Evolutionary conservation across 2,113 vertebrate species (phyloP).

Genomic region (Mesocricetus auratus): DNA sequence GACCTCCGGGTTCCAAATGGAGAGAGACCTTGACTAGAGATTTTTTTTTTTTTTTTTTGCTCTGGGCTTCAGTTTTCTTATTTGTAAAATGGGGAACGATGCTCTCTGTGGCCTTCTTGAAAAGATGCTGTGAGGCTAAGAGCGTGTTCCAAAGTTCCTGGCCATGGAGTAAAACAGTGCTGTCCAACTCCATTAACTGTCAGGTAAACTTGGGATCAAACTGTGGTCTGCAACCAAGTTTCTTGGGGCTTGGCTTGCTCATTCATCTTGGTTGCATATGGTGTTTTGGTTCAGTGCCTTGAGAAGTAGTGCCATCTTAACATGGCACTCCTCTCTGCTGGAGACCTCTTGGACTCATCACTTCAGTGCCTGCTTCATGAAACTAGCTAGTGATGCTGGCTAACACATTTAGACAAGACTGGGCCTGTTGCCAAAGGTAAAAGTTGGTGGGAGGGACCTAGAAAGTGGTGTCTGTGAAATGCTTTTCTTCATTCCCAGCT

Average conservation of each 20-base stretch:
- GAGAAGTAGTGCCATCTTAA: not conserved
- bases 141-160: not conserved
- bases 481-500: not conserved
- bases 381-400: not conserved
- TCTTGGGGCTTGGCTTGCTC: not conserved
- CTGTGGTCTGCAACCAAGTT: not conserved
- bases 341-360: not conserved
- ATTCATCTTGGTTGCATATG: not conserved
- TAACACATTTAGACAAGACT: not conserved
- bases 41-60: not conserved
- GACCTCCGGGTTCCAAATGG: not conserved
- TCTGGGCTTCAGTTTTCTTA: conserved; percentile 47
- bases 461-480: not conserved
- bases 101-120: not conserved
- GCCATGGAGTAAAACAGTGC: not conserved
- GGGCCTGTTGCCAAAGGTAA: not conserved
- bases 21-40: not conserved
- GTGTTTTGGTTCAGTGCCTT: not conserved
- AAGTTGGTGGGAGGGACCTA: not conserved
- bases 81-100: conserved; percentile 54
- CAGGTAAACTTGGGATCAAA: not conserved
- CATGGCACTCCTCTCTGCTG: not conserved
- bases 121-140: not conserved
- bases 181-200: not conserved
- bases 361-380: not conserved